Evolutionary conservation across 1,140 invertebrate species (phyloP), one percentile per base, ranked within the genome.

Genomic region (Teleopsis dalmanni): DNA sequence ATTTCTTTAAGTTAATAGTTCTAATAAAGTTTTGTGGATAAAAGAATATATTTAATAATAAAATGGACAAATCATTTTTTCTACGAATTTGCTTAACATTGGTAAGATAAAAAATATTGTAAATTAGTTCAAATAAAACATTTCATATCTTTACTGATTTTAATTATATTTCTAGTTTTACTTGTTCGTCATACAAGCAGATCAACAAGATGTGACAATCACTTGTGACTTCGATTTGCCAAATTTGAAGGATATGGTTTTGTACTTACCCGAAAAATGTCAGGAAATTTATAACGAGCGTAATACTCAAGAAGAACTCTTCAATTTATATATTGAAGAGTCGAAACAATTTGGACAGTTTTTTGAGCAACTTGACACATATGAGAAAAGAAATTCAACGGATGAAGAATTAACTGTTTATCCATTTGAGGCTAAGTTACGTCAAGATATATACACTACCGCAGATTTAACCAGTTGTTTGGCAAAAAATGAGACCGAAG

Each of bases 201-300:
- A 31, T 10, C 2, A 31, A 11, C 29, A 11, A n/a, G 10, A 10
- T 11, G 1, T 3, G 29, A 31, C 10, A 31, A 37, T 13, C 4
- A 47, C 33, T 10, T 47, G 45, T 36, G 45, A 47, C 22, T 37
- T 47, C 14, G 45, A 47, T 37, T 36, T 47, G 16, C 27, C 31
- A 27, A 35, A 37, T 36, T 36, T 47, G 5, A 23, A 27, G 26
- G 8, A 3, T 10, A n/a, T 47, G 8, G 13, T 47, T 14, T 4
- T 10, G 11, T 23, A 47, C 36, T n/a, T 47, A 16, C 45, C 45
- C 3, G 35, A n/a, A 3, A 16, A 33, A n/a, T 47, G 45, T 16
- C 26, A 22, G 2, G 35, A 37, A n/a, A 47, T 47, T n/a, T 47
- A 47, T 37, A 26, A 36, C 10, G 26, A 26, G 18, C 45, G 42